A percentile compares a stretch with the other conserved stretches of the same genome.
Evolutionary conservation across 2,888 invertebrate genomes (phyloP).

Genomic region (Choristoneura rosaceana): DNA sequence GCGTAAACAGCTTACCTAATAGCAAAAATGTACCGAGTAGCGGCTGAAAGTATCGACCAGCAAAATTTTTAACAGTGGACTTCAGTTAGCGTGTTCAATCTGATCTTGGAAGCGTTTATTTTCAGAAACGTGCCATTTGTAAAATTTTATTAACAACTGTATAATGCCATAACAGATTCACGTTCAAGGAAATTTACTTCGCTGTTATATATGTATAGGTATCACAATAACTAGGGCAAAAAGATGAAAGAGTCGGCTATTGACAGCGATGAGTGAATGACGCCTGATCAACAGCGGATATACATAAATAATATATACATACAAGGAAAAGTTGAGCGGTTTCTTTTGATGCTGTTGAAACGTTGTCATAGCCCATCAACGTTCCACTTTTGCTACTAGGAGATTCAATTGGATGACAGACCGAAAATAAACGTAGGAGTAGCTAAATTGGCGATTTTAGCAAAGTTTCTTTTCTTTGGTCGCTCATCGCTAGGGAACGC

Average conservation of each 20-base stretch:
- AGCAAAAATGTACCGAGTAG: no score
- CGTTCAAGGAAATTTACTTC: constrained; percentile 21
- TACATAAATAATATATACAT: constrained; percentile 17
- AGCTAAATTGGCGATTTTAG: not conserved
- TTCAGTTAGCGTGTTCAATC: constrained; percentile 1
- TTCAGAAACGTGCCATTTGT: constrained; percentile 19
- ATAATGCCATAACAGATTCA: constrained; percentile 10
- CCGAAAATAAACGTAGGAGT: not conserved
- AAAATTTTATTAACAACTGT: constrained; percentile 8
- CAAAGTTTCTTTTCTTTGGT: constrained; percentile 2
- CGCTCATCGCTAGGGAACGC: constrained; percentile 6
- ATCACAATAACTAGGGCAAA: constrained; percentile 48
- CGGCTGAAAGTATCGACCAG: not conserved
- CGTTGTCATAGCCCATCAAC: constrained; percentile 14
- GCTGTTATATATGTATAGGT: constrained; percentile 37
- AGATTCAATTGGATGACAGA: constrained; percentile 19
- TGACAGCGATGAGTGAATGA: constrained; percentile 41
- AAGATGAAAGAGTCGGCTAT: constrained; percentile 50
- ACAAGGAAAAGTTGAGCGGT: not conserved
- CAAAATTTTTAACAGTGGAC: constrained; percentile 2
- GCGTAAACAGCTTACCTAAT: no score
- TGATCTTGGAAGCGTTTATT: constrained; percentile 1
- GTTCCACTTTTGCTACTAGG: constrained; percentile 20
- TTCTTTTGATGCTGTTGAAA: constrained; percentile 28
- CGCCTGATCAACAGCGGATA: constrained; percentile 36